These are phyloP conservation scores for Oncorhynchus mykiss DNA, from an alignment of 2,113 vertebrate genomes.

Conservation along the genomic window DNA sequence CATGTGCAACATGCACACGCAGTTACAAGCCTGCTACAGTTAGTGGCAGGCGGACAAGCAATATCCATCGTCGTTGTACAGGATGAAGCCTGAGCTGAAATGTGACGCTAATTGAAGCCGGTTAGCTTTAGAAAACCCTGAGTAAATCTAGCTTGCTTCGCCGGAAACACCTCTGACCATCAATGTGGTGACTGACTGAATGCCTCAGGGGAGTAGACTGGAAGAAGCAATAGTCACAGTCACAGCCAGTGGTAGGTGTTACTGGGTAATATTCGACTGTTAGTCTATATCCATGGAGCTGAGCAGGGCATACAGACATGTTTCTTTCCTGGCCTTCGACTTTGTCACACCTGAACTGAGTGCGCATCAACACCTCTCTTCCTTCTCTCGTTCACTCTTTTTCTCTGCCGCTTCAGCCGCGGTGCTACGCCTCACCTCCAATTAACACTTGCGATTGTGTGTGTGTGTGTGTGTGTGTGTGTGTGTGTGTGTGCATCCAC, in stretches of 20 bases:
- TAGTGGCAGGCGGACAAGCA: too few species aligned
- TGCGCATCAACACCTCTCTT: conserved; percentile 65
- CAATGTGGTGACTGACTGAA: too few species aligned
- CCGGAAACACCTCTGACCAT: too few species aligned
- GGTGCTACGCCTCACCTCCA: conserved; percentile 67
- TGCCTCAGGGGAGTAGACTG: background rate
- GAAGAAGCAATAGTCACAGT: background rate
- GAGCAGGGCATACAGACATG: conserved; percentile 16
- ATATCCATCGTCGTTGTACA: too few species aligned
- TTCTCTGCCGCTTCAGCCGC: conserved; percentile 48
- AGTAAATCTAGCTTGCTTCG: too few species aligned
- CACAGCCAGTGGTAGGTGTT: background rate
- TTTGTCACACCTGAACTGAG: conserved; percentile 49
- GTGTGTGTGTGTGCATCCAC: conserved; percentile 19
- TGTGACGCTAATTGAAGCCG: too few species aligned
- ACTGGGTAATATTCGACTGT: background rate
- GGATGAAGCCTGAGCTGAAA: too few species aligned
- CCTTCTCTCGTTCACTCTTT: conserved; percentile 1
- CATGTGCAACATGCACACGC: too few species aligned
- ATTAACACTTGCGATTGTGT: conserved; percentile 68
- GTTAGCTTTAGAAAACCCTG: too few species aligned
- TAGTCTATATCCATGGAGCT: conserved; percentile 33
- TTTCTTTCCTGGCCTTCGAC: conserved; percentile 40
- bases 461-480: conserved; percentile 15
- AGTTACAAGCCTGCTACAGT: too few species aligned